Percentiles rank a stretch among this genome's conserved stretches.
Evolutionary conservation across 2,797 vertebrate species (phyloP).

Genomic region (Triplophysa bombifrons): DNA sequence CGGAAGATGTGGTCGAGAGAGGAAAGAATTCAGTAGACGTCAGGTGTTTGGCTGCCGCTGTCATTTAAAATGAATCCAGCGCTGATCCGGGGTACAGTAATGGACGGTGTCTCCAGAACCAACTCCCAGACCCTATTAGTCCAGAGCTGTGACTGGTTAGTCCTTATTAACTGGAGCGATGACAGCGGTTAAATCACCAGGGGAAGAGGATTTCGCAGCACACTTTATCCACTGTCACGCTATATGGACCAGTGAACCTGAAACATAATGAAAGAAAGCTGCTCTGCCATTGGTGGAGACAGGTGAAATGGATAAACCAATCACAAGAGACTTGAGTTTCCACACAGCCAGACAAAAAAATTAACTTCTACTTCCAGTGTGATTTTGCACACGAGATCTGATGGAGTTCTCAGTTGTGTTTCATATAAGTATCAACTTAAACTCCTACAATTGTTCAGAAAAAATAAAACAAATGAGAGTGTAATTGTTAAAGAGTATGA

Average conservation of each 20-base stretch:
- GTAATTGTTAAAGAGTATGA: too few species aligned
- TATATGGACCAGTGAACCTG: background rate
- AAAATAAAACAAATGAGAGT: too few species aligned
- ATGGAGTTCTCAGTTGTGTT: too few species aligned
- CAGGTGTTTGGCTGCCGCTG: background rate
- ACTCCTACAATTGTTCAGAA: too few species aligned
- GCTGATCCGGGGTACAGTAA: background rate
- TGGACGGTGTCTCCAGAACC: constrained; percentile 2
- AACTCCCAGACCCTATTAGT: constrained; percentile 39
- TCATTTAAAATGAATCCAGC: background rate
- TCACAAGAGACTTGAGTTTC: background rate
- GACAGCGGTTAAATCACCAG: constrained; percentile 17
- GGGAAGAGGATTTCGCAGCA: constrained; percentile 1
- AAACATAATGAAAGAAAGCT: background rate
- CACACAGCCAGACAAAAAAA: background rate
- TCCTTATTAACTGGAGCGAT: constrained; percentile 38
- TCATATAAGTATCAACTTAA: too few species aligned
- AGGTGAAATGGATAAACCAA: background rate
- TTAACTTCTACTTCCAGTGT: too few species aligned
- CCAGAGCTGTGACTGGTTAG: constrained; percentile 15
- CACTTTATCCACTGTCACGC: constrained; percentile 36
- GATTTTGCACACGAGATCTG: too few species aligned
- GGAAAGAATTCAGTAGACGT: background rate
- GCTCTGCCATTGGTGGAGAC: background rate
- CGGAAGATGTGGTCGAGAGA: background rate